Evolutionary conservation across 2,888 invertebrate genomes (phyloP), one percentile per base, ranked within the genome.

Genomic region (Volucella zonaria): DNA sequence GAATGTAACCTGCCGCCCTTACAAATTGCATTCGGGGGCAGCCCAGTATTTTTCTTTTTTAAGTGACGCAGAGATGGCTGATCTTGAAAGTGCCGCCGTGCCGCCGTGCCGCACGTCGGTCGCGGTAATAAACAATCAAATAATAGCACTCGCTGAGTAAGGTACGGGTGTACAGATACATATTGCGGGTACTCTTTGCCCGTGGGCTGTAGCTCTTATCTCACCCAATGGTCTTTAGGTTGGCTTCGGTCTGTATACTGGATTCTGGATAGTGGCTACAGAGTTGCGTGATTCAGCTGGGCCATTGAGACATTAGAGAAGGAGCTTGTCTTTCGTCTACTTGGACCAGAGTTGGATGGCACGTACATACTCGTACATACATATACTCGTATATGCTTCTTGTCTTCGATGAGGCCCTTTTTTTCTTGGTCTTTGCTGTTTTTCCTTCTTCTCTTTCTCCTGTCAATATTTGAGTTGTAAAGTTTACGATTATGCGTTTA

Each of bases 21-120:
- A 76, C 76, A 76, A 76, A 76, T 76, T 76, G 68, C 76, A 76
- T 68, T 76, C 76, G 52, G 61, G 68, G 67, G 76, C 47, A 76
- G 43, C 67, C 11, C 38, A 12, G n/a, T 18, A 52, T 49, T 51
- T 31, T 73, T 42, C 58, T 38, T 62, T 56, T 49, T 51, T 14
- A 45, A 47, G 56, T 62, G 40, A 14, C 49, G 40, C 58, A 56
- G 56, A 75, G 66, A 56, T 64, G 31, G 12, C 59, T 75, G 75
- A 59, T 75, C 75, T 75, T 75, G 51, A 75, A 67, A 67, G 75
- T 75, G 66, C 75, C 66, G 75, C 75, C 75, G 51, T 15, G 47
- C 70, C 59, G 70, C 58, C 75, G 51, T 15, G 47, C 70, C 59
- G 70, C 58, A 8, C n/a, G 58, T 51, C 31, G 43, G 54, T 66